Percentiles rank a stretch among this genome's conserved stretches.
These are phyloP conservation scores for Mesocentrotus franciscanus DNA, from an alignment of 53 echinoderm and acorn worm species.

Conservation along the genomic window DNA sequence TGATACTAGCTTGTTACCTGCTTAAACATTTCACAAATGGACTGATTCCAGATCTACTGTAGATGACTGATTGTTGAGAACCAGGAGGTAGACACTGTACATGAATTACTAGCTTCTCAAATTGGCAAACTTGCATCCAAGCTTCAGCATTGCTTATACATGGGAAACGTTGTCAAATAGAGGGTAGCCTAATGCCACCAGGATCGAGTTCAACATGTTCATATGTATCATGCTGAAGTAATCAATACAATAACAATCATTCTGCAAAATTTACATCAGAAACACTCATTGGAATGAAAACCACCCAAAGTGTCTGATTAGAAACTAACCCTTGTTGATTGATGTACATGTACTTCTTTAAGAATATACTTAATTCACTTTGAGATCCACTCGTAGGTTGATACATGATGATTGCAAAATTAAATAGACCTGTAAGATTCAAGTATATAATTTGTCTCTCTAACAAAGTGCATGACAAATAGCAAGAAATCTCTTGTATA, in stretches of 20 bases:
- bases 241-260: too few species aligned
- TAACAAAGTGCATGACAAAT: not conserved
- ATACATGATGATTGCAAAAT: not conserved
- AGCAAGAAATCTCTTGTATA: too few species aligned
- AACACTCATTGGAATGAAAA: too few species aligned
- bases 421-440: not conserved
- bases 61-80: not conserved
- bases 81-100: too few species aligned
- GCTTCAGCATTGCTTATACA: too few species aligned
- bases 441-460: not conserved
- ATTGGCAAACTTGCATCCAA: too few species aligned
- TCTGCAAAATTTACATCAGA: too few species aligned
- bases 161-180: too few species aligned
- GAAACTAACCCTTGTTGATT: not conserved
- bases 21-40: not conserved
- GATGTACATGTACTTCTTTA: not conserved
- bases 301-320: not conserved
- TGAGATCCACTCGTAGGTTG: not conserved
- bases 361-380: not conserved
- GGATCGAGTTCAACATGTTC: too few species aligned
- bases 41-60: not conserved
- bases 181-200: too few species aligned
- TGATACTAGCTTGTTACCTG: not conserved
- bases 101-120: too few species aligned
- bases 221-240: too few species aligned